These are phyloP conservation scores for Amiota minor DNA, from an alignment of 2,888 invertebrate species.

Conservation along the genomic window DNA sequence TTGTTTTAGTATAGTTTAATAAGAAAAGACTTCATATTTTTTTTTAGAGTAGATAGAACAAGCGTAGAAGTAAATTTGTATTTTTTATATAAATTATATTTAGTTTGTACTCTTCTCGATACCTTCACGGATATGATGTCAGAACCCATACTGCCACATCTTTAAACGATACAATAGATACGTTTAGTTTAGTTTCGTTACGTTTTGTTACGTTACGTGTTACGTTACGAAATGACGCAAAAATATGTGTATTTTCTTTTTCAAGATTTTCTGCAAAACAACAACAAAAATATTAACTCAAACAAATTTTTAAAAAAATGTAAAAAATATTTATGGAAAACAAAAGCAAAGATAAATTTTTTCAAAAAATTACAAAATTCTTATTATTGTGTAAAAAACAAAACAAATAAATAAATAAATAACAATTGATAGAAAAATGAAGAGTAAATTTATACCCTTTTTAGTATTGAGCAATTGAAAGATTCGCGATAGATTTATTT, in stretches of 20 bases:
- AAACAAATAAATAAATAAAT: conserved; percentile 49
- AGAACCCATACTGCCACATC: conserved; percentile 41
- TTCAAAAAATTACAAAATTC: conserved; percentile 40
- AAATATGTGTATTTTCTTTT: conserved; percentile 55
- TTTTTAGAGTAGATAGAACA: conserved; percentile 44
- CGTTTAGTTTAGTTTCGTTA: conserved; percentile 9
- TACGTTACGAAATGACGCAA: conserved; percentile 35
- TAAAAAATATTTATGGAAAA: neutral
- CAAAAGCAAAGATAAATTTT: conserved; percentile 41
- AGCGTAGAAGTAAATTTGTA: conserved; percentile 22
- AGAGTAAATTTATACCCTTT: conserved; percentile 30
- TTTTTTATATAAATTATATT: neutral
- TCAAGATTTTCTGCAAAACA: conserved; percentile 70
- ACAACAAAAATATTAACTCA: conserved; percentile 44
- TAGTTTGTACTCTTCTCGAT: conserved; percentile 39
- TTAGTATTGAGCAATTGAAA: neutral
- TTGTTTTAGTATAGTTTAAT: conserved; percentile 10
- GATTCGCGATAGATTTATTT: neutral
- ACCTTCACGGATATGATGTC: conserved; percentile 59
- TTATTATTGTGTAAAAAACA: no score
- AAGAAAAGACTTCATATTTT: conserved; percentile 29
- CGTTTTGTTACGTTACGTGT: conserved; percentile 9
- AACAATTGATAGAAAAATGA: conserved; percentile 39
- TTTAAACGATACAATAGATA: conserved; percentile 11
- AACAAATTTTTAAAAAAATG: conserved; percentile 20